Evolutionary conservation across 2,113 vertebrate species (phyloP).

Genomic region (Chitala chitala): DNA sequence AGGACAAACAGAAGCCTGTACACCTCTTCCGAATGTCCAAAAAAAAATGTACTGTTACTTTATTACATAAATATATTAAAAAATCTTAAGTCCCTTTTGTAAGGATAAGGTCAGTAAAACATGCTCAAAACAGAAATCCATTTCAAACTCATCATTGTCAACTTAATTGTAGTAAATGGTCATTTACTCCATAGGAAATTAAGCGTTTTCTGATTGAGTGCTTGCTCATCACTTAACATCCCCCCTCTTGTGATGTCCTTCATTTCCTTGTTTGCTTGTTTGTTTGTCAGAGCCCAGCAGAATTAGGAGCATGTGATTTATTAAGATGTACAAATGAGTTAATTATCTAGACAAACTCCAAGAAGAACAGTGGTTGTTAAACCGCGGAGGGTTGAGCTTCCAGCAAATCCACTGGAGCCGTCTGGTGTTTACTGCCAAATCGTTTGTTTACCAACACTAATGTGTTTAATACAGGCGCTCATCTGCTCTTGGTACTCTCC

Average conservation of each 20-base stretch:
- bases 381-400: slow-evolving; percentile 16
- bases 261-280: slow-evolving; percentile 5
- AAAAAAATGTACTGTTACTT: too few species aligned
- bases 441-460: slow-evolving; percentile 24
- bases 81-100: not conserved
- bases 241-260: not conserved
- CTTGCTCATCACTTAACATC: not conserved
- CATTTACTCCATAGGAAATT: not conserved
- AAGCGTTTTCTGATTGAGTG: not conserved
- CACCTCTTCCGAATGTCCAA: too few species aligned
- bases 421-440: slow-evolving; percentile 9
- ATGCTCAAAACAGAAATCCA: not conserved
- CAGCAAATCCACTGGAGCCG: slow-evolving; percentile 10
- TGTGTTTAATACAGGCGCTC: slow-evolving; percentile 24
- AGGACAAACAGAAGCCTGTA: too few species aligned
- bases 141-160: not conserved
- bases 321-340: slow-evolving; percentile 13
- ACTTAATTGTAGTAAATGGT: too few species aligned
- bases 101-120: not conserved
- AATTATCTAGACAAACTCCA: slow-evolving; percentile 18
- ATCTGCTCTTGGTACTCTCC: not conserved
- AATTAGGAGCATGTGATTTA: slow-evolving; percentile 23
- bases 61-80: not conserved
- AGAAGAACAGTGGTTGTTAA: slow-evolving; percentile 10
- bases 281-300: not conserved